These are phyloP conservation scores for Fistularia tabacaria DNA, from an alignment of 2,797 vertebrate species.

Conservation along the genomic window DNA sequence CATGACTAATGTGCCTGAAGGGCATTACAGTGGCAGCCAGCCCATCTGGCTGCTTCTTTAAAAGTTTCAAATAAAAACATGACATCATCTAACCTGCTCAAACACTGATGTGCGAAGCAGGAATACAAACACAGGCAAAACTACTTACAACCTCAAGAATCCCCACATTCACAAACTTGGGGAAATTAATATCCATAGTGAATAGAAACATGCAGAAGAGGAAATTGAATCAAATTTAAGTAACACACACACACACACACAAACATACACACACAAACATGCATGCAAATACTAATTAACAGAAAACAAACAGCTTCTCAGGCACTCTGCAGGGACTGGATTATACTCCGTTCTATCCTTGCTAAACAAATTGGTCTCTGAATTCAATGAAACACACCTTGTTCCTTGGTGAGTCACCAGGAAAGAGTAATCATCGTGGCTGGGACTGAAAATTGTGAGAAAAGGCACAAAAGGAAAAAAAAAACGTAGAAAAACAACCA, in stretches of 20 bases:
- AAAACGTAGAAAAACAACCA: constrained; percentile 4
- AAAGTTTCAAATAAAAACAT: constrained; percentile 47
- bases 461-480: constrained; percentile 17
- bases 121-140: constrained; percentile 48
- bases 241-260: too few relatives aligned
- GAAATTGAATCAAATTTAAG: neutral
- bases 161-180: constrained; percentile 22
- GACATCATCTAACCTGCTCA: constrained; percentile 42
- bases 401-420: constrained; percentile 37
- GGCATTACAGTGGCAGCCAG: constrained; percentile 34
- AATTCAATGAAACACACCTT: constrained; percentile 65
- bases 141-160: too few relatives aligned
- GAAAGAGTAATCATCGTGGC: constrained; percentile 52
- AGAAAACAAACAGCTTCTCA: constrained; percentile 66
- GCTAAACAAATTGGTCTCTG: constrained; percentile 67
- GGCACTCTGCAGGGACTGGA: constrained; percentile 56
- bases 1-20: constrained; percentile 30
- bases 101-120: constrained; percentile 12
- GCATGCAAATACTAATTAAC: constrained; percentile 61
- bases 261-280: too few relatives aligned
- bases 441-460: constrained; percentile 15
- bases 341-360: constrained; percentile 58
- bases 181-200: constrained; percentile 35
- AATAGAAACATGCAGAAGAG: constrained; percentile 20
- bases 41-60: constrained; percentile 52